Percentiles rank a stretch among this genome's conserved stretches.
These are phyloP conservation scores for Tachysurus fulvidraco DNA, from an alignment of 2,113 vertebrate species.

Conservation along the genomic window DNA sequence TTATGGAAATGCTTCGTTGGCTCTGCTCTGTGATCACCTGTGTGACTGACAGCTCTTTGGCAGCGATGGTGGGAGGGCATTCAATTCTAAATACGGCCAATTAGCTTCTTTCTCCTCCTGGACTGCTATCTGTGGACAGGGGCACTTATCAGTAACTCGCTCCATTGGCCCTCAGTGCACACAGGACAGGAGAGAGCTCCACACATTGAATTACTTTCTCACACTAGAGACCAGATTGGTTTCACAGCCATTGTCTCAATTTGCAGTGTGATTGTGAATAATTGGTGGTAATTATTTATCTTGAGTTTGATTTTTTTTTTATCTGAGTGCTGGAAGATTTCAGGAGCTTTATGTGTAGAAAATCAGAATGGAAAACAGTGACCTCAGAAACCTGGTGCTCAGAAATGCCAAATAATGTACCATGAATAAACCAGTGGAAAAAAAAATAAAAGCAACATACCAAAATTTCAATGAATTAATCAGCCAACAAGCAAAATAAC, in stretches of 20 bases:
- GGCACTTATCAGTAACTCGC: constrained; percentile 72
- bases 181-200: constrained; percentile 34
- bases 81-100: constrained; percentile 78
- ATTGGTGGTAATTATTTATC: constrained; percentile 34
- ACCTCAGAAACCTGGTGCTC: not conserved
- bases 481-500: not conserved
- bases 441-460: no score
- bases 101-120: constrained; percentile 79
- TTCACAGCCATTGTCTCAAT: constrained; percentile 48
- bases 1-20: constrained; percentile 43
- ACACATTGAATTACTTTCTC: constrained; percentile 34
- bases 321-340: not conserved
- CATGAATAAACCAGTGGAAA: not conserved
- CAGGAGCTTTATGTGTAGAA: not conserved
- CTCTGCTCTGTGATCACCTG: constrained; percentile 64
- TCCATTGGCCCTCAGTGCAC: constrained; percentile 63
- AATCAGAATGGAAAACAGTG: not conserved
- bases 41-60: constrained; percentile 83
- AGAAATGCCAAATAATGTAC: not conserved
- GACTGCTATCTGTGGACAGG: constrained; percentile 71
- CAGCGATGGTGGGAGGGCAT: constrained; percentile 62
- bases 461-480: not conserved
- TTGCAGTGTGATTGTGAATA: constrained; percentile 37
- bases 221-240: constrained; percentile 29
- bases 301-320: not conserved